Evolutionary conservation across 1,140 invertebrate genomes (phyloP).

Genomic region (Dysdera silvatica): DNA sequence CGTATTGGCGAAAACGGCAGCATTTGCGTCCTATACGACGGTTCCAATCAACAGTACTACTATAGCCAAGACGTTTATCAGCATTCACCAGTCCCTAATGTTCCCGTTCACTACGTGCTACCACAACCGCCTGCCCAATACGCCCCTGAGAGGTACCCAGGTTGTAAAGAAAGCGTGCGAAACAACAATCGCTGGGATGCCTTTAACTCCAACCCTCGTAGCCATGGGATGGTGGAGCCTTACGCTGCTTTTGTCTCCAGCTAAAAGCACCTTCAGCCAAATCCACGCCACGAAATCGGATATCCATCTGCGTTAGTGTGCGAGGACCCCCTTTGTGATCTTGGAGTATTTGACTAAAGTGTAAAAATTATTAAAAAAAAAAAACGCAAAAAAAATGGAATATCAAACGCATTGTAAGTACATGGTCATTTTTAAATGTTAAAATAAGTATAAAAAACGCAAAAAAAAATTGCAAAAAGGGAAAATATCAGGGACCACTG

Average conservation of each 20-base stretch:
- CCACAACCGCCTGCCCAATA: neutral
- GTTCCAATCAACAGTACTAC: constrained; percentile 12
- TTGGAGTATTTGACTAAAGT: neutral
- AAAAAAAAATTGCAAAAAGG: too few species aligned
- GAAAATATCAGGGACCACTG: too few species aligned
- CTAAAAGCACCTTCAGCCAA: constrained; percentile 2
- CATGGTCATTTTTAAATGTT: too few species aligned
- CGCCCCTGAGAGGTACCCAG: constrained; percentile 3
- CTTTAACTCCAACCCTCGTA: constrained; percentile 15
- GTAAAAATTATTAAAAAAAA: neutral
- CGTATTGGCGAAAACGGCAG: constrained; percentile 62
- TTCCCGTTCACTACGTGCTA: constrained; percentile 8
- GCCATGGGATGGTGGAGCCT: constrained; percentile 25
- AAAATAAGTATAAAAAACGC: too few species aligned
- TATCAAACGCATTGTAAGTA: too few species aligned
- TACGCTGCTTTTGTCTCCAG: constrained; percentile 26
- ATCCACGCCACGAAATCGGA: neutral
- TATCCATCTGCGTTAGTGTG: neutral
- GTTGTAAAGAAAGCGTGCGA: constrained; percentile 23
- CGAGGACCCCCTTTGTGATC: neutral
- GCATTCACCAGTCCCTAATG: neutral
- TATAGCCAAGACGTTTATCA: neutral
- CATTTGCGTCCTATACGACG: constrained; percentile 57
- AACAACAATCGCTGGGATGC: constrained; percentile 13
- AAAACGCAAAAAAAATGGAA: constrained; percentile 9